These are phyloP conservation scores for Trochalopteron elliotii DNA, from an alignment of 2,113 vertebrate genomes.

Conservation along the genomic window DNA sequence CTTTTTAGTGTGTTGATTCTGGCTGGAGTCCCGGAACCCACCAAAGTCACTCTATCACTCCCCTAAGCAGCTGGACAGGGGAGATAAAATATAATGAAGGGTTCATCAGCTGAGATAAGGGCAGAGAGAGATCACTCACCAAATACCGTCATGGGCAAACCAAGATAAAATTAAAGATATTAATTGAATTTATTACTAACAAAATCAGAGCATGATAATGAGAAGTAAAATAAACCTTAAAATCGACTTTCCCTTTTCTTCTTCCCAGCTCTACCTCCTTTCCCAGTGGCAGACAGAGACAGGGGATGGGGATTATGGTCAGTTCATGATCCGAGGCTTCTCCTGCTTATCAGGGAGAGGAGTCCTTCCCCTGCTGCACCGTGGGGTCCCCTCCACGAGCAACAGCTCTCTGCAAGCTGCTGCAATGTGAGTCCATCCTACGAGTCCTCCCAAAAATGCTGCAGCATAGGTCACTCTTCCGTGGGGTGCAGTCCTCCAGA, in stretches of 20 bases:
- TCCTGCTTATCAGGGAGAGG: neutral
- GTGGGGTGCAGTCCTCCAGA: accelerated
- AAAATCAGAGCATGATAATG: neutral
- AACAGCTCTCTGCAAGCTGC: neutral
- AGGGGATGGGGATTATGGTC: neutral
- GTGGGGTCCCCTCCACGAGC: accelerated
- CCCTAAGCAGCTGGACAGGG: neutral
- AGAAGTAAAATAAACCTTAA: neutral
- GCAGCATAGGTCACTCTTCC: neutral
- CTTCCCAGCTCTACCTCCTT: neutral
- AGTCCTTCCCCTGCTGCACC: neutral
- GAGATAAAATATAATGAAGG: neutral
- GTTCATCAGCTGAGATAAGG: neutral
- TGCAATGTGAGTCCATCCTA: neutral
- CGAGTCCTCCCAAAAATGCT: neutral
- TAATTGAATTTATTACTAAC: neutral
- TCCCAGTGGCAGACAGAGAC: neutral
- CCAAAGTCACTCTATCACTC: neutral
- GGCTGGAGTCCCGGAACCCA: neutral
- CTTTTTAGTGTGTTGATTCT: neutral
- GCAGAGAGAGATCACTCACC: neutral
- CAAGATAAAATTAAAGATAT: neutral
- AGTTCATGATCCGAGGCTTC: accelerated
- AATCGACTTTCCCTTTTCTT: neutral
- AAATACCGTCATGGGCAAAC: neutral